Base-by-base conservation (phyloP, 2,888 invertebrate genomes). In the Drosophila testacea region DNA sequence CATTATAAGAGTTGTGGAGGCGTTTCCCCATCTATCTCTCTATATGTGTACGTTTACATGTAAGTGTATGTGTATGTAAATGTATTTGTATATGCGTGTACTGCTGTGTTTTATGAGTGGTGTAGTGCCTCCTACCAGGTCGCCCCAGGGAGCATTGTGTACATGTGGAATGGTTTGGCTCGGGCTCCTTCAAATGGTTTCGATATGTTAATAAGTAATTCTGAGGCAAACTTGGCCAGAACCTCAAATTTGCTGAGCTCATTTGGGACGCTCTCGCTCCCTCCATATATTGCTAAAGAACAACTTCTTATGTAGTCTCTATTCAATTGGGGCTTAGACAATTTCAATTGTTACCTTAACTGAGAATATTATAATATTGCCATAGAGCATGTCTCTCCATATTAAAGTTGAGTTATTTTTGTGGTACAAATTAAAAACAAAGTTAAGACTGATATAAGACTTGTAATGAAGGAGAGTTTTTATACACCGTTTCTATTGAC, bases 191-290 rank as follows among this genome's bases (percentile, higher is more conserved):
- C 42, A 61, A 72, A 69, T 72, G 66, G 68, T 59, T 70, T 67
- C 77, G 88, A 79, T 74, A 79, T 88, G 88, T 84, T 83, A 88
- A 79, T 74, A 75, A 75, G 75, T 77, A 87, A 79, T 68, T 64
- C 64, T 56, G 36, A 60, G 71, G 61, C 59, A 64, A 65, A 47
- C 55, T 63, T 56, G 32, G 16, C 51, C 48, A 55, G 47, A 50
- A 47, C 51, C 64, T 51, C 55, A 81, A 75, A 75, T 77, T 67
- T 73, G 67, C 68, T 77, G 74, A 77, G 62, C 73, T 77, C 68
- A 77, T 77, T 75, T 63, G 73, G 62, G 59, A 62, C 65, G 11
- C 4, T 64, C 39, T 52, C 28, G 6, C n/a, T 5, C 4, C 13
- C n/a, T 74, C 11, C n/a, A 57, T 54, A 48, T 46, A 54, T 38